Evolutionary conservation across 2,113 vertebrate genomes (phyloP), one percentile per base, ranked within the genome.

Genomic region (Dolichallabes microphthalmus): DNA sequence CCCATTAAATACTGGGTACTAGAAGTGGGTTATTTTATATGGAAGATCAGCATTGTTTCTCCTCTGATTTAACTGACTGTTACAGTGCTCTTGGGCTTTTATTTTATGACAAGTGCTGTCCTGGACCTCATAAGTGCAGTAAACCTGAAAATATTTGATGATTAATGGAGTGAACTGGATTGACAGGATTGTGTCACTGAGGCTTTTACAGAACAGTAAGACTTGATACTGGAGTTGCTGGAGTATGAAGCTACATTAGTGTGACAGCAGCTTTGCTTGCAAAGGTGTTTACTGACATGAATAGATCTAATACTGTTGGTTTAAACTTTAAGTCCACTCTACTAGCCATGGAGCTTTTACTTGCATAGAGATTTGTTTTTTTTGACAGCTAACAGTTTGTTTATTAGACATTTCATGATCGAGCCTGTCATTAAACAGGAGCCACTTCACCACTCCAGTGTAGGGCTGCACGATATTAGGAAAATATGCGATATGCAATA

Each of bases 371-470:
- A 35, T 39, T 45, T 45, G 0, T 45, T 75, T 73, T 27, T 35
- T 52, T 58, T 14, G 25, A 50, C 66, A 45, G 64, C 17, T 61
- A 64, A 53, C 64, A 45, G 60, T 71, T 80, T 60, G 27, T 53
- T 58, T 78, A 14, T 8, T 30, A 74, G 77, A 69, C 22, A 76
- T 82, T 63, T 39, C 13, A 66, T 22, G 30, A 50, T 45, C 7
- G 19, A 74, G 63, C 19, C 74, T 58, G 27, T 87, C 75, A 55
- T 87, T 83, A 78, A 63, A 17, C 6, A 63, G 60, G 50, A 84
- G 66, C 86, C 66, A 71, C 86, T 87, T 87, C 76, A 84, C 64
- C 76, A 84, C 55, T 87, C 66, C n/a, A n/a, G n/a, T n/a, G n/a
- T n/a, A n/a, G n/a, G n/a, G n/a, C n/a, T n/a, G n/a, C n/a, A n/a